A percentile compares a stretch with the other conserved stretches of the same genome.
phyloP scores from a whole-genome alignment of 2,113 vertebrate genomes.

The Natator depressus region DNA sequence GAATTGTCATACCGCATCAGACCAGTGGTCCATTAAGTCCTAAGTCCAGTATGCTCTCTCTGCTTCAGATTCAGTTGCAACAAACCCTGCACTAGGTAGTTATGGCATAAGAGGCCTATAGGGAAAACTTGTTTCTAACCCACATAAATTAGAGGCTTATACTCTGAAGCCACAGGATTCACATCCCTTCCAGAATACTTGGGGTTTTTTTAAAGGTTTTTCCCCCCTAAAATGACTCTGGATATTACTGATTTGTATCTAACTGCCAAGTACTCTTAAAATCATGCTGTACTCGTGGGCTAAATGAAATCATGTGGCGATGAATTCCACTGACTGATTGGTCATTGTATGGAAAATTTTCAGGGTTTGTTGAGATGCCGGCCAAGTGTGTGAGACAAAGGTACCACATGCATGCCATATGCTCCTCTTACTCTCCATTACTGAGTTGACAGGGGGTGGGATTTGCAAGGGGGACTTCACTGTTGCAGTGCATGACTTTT shows the following conservation, averaged over 20 bases:
- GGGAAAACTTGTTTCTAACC: neutral
- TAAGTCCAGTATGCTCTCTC: neutral
- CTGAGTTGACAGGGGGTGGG: too few relatives aligned
- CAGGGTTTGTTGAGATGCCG: neutral
- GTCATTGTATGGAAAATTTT: neutral
- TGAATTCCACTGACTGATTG: neutral
- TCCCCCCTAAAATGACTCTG: neutral
- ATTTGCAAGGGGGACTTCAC: too few relatives aligned
- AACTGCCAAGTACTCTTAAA: neutral
- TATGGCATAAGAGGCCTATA: neutral
- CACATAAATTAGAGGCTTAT: neutral
- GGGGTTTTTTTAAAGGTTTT: neutral
- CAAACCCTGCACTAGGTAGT: neutral
- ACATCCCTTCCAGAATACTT: rapidly evolving
- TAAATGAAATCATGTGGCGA: neutral
- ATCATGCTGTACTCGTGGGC: neutral
- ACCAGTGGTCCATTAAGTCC: too few relatives aligned
- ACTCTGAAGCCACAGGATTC: neutral
- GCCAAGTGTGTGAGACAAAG: neutral
- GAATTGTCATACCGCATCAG: too few relatives aligned
- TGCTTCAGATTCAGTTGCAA: neutral
- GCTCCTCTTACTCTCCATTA: neutral
- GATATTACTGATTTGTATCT: neutral
- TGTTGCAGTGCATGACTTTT: too few relatives aligned
- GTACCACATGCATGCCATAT: neutral